Base-by-base conservation (phyloP, 1,140 invertebrate species). In the Globodera ellingtonae region DNA sequence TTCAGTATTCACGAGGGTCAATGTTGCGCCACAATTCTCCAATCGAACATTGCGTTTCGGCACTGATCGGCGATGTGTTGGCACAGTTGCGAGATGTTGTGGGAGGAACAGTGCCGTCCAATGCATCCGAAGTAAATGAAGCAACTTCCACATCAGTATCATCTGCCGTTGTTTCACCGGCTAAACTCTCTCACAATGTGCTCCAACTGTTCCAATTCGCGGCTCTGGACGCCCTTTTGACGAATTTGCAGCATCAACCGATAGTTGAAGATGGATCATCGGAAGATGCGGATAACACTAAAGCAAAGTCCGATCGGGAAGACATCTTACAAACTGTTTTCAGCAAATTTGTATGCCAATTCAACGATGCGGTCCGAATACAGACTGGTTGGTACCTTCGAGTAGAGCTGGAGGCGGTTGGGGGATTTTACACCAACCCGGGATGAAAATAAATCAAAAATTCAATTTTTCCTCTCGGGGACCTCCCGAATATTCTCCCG, bases 151-250 rank as follows among this genome's bases (percentile, higher is more conserved):
- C 74, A 65, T 10, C 75, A 7, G n/a, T 56, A 9, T 6, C 62
- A 35, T 18, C 81, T 56, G 46, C 52, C 82, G 21, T 66, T 35
- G 24, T 52, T 8, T 35, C 83, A 13, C 83, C 79, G 15, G 56
- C 83, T 8, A 44, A 78, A 56, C 66, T 72, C 15, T 72, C 72
- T 15, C 86, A 87, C 66, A 84, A 77, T 44, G 84, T 88, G 5
- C 62, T 88, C 66, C 86, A 86, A 62, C 81, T 88, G 3, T 88
- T 88, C 79, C 84, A 85, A 65, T 89, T 88, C 48, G 86, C 86
- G 4, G 84, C 88, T 10, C 70, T 88, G 13, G 84, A 87, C 47
- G 86, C 87, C 7, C 76, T 75, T 59, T 62, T 88, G 73, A 85
- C 78, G 8, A 87, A 82, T 3, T 18, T 83, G 7, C 86, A 88